Base-by-base conservation (phyloP, 2,888 invertebrate genomes). In the Dolichopus griseipennis region DNA sequence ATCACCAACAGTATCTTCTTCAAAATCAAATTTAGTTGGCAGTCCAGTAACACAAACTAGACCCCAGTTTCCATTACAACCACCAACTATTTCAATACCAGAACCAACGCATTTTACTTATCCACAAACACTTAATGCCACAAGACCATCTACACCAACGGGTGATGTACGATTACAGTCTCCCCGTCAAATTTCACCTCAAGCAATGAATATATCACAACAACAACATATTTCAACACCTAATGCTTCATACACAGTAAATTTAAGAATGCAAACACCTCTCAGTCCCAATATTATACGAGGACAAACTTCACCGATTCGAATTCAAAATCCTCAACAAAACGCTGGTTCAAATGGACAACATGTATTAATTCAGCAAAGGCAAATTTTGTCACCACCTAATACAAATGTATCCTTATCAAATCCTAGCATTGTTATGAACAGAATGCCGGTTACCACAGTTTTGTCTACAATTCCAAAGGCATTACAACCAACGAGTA, bases 11-110 rank as follows among this genome's bases (percentile, higher is more conserved):
- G 22, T 65, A 34, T 9, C 18, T 15, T 43, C 37, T 10, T 8
- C 8, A 52, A 52, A 52, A n/a, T 2, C 9, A n/a, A 15, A 6
- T 15, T 52, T 18, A n/a, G 18, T 18, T 43, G 6, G 67, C 65
- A 12, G 61, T 18, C 21, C 68, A 8, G 62, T 69, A 6, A 15
- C 69, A 20, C 64, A 64, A 8, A 33, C 66, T 61, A 75, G 76
- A 22, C 78, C 80, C 74, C 81, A 82, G 69, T 81, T 75, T 10
- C 85, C 83, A 71, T 83, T 87, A 79, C 88, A 88, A 74, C 84
- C 88, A 18, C 84, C 89, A 6, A 87, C 87, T 1, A 88, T 88
- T 20, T 88, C 87, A 73, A 85, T 88, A 73, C 87, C 89, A 5
- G 86, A 86, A 63, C 81, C 82, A 66, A 72, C 74, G 2, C 70